A percentile compares a stretch with the other conserved stretches of the same genome.
Conservation (phyloP, 1,140 invertebrate genomes). For the Bombus waltoni region DNA sequence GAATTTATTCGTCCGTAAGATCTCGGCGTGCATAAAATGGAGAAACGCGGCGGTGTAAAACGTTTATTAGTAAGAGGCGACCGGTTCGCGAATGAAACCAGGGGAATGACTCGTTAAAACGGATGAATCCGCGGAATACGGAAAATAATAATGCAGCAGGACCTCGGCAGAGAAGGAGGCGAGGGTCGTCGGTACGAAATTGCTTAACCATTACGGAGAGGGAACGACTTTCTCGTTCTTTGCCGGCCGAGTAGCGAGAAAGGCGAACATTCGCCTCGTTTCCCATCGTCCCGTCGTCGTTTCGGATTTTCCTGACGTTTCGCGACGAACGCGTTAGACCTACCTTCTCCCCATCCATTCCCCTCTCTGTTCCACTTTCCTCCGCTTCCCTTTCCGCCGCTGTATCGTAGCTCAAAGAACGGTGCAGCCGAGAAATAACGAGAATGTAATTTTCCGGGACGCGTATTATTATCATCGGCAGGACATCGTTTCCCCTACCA, state of each 20-base stretch:
- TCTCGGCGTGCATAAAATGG: not conserved
- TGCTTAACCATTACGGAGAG: slow-evolving; percentile 35
- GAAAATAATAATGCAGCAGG: slow-evolving; percentile 33
- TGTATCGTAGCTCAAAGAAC: slow-evolving; percentile 16
- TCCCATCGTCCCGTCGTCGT: slow-evolving; percentile 49
- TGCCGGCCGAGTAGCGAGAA: slow-evolving; percentile 7
- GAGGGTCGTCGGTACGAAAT: slow-evolving; percentile 15
- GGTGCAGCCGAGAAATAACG: slow-evolving; percentile 49
- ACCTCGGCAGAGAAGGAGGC: not conserved
- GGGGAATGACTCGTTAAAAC: slow-evolving; percentile 1
- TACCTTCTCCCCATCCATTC: not conserved
- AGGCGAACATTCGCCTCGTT: slow-evolving; percentile 50
- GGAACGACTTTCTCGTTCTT: slow-evolving; percentile 32
- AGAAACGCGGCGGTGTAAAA: not conserved
- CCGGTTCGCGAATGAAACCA: not conserved
- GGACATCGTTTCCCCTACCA: slow-evolving; percentile 10
- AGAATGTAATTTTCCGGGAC: slow-evolving; percentile 67
- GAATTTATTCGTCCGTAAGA: not conserved
- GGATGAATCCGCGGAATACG: slow-evolving; percentile 5
- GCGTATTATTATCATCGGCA: slow-evolving; percentile 60
- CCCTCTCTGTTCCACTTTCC: not conserved
- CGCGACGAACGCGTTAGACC: slow-evolving; percentile 19
- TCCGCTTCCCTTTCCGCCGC: not conserved
- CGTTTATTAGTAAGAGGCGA: slow-evolving; percentile 21
- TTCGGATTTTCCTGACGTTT: slow-evolving; percentile 33